Evolutionary conservation across 2,113 vertebrate genomes (phyloP).

Genomic region (Sorex fumeus): DNA sequence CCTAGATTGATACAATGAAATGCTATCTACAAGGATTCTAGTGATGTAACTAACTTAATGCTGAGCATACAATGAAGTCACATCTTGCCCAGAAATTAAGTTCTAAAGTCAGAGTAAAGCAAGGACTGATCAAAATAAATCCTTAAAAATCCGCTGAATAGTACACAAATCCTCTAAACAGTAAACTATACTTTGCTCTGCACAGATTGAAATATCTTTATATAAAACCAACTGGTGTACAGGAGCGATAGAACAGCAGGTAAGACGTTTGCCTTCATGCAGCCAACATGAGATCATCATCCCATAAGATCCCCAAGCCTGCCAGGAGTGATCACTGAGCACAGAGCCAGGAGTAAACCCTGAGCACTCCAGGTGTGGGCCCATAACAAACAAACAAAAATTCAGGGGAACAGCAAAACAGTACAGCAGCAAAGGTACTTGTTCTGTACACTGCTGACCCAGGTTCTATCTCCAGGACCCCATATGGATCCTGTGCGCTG

Average conservation of each 20-base stretch:
- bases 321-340: slow-evolving; percentile 21
- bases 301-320: background rate
- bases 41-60: background rate
- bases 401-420: no score
- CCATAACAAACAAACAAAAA: no score
- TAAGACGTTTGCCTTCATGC: no score
- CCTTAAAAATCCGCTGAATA: background rate
- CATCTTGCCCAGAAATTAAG: background rate
- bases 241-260: no score
- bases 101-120: background rate
- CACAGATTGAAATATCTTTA: slow-evolving; percentile 33
- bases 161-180: background rate
- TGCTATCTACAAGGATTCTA: slow-evolving; percentile 16
- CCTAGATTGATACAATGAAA: background rate
- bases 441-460: no score
- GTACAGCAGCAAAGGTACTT: no score
- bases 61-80: slow-evolving; percentile 1
- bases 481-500: no score
- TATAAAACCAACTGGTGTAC: background rate
- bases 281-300: no score
- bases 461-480: no score
- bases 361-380: no score
- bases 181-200: slow-evolving; percentile 9
- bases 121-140: slow-evolving; percentile 50
- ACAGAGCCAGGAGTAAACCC: background rate